phyloP scores from a whole-genome alignment of 1,140 invertebrate species.

The Calliphora vicina region DNA sequence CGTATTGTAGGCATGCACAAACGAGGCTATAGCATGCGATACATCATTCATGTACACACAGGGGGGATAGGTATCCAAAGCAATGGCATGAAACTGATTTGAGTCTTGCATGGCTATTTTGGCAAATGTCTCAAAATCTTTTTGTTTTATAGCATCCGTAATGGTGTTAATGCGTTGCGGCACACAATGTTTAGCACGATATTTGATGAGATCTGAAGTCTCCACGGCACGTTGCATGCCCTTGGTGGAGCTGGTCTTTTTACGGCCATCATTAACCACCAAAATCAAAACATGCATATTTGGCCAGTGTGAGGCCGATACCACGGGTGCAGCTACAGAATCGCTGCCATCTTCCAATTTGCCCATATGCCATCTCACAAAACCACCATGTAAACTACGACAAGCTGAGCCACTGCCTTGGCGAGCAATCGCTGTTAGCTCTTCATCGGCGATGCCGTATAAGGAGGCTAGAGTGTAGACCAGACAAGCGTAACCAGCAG shows the following conservation, averaged over 20 bases:
- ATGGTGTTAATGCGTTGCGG: constrained; percentile 70
- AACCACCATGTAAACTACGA: constrained; percentile 92
- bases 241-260: constrained; percentile 86
- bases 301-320: constrained; percentile 83
- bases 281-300: constrained; percentile 89
- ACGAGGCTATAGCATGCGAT: constrained; percentile 79
- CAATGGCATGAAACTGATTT: constrained; percentile 96
- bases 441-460: constrained; percentile 76
- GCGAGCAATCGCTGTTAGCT: constrained; percentile 85
- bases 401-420: constrained; percentile 96
- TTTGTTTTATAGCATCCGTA: constrained; percentile 75
- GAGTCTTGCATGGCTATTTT: constrained; percentile 97
- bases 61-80: constrained; percentile 94
- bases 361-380: constrained; percentile 88
- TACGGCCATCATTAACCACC: constrained; percentile 87
- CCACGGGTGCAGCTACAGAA: constrained; percentile 82
- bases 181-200: constrained; percentile 77
- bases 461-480: constrained; percentile 79
- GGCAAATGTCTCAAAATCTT: constrained; percentile 88
- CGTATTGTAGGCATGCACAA: constrained; percentile 87
- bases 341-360: constrained; percentile 75
- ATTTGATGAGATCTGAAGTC: constrained; percentile 85
- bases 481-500: constrained; percentile 95
- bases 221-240: constrained; percentile 88
- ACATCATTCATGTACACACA: constrained; percentile 90